Conservation (phyloP, 2,797 vertebrate species). For the Rhabdophis nuchalis region DNA sequence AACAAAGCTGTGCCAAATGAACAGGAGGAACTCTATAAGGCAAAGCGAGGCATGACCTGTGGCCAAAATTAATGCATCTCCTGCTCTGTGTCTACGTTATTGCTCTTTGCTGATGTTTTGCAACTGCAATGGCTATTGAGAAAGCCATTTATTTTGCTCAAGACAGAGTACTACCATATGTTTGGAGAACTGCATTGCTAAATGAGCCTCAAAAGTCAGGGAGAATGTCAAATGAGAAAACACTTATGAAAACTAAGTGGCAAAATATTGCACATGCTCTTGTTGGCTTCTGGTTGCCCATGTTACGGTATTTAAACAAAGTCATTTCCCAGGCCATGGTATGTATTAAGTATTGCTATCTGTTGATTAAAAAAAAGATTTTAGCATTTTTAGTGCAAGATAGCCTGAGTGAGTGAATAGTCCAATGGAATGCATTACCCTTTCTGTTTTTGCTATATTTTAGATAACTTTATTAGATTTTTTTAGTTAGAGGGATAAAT, state of each 20-base stretch:
- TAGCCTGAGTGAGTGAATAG: neutral
- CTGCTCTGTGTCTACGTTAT: neutral
- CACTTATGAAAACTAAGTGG: neutral
- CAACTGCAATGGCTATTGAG: conserved; percentile 1
- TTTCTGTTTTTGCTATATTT: neutral
- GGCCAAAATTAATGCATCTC: neutral
- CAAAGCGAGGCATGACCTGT: neutral
- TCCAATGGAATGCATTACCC: neutral
- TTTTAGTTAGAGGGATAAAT: neutral
- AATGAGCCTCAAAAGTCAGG: neutral
- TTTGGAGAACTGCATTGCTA: conserved; percentile 2
- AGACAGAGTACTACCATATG: neutral
- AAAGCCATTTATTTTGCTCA: conserved; percentile 9
- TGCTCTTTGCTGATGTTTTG: conserved; percentile 10
- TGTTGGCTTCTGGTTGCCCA: neutral
- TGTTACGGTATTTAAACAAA: neutral
- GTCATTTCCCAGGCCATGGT: neutral
- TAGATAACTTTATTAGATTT: neutral
- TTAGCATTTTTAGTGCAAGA: neutral
- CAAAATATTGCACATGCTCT: neutral
- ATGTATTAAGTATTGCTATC: neutral
- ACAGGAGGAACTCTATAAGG: neutral
- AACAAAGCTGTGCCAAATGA: neutral
- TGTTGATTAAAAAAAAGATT: neutral
- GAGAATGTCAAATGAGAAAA: neutral